These are phyloP conservation scores for Melanotaenia parkinsoni DNA, from an alignment of 2,797 vertebrate species.

Conservation along the genomic window DNA sequence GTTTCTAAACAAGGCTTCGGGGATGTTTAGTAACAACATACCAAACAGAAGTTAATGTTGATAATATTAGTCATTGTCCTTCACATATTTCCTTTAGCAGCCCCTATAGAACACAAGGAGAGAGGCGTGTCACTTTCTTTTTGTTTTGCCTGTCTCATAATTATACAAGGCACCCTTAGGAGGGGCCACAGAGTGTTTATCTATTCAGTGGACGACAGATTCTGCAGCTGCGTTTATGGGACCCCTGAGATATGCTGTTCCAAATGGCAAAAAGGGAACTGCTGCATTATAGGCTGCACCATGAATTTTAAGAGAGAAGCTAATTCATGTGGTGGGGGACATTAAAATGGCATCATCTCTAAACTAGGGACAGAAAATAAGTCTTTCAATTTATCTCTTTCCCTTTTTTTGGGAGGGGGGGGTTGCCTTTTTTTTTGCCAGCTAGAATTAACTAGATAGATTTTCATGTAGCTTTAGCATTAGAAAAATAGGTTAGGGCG, in stretches of 20 bases:
- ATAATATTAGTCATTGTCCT: conserved; percentile 15
- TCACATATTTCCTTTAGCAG: conserved; percentile 24
- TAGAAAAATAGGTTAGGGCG: conserved; percentile 44
- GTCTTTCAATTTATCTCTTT: background rate
- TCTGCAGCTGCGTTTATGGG: conserved; percentile 57
- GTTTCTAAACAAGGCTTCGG: conserved; percentile 25
- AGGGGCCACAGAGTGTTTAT: conserved; percentile 50
- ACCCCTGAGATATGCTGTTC: conserved; percentile 60
- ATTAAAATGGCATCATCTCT: conserved; percentile 20
- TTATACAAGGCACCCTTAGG: conserved; percentile 43
- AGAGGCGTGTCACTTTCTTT: conserved; percentile 59
- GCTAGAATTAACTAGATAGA: conserved; percentile 22
- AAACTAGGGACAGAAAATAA: background rate
- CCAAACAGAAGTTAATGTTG: conserved; percentile 13
- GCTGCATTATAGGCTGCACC: conserved; percentile 11
- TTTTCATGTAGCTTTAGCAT: conserved; percentile 57
- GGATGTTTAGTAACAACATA: conserved; percentile 10
- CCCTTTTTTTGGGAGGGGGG: background rate
- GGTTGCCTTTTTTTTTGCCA: background rate
- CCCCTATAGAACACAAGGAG: conserved; percentile 14
- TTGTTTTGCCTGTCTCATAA: conserved; percentile 47
- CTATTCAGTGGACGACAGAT: conserved; percentile 41
- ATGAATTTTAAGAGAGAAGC: conserved; percentile 11
- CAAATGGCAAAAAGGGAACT: background rate
- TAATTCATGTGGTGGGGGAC: conserved; percentile 18